phyloP scores from a whole-genome alignment of 2,113 vertebrate genomes.

The Aleadryas rufinucha region DNA sequence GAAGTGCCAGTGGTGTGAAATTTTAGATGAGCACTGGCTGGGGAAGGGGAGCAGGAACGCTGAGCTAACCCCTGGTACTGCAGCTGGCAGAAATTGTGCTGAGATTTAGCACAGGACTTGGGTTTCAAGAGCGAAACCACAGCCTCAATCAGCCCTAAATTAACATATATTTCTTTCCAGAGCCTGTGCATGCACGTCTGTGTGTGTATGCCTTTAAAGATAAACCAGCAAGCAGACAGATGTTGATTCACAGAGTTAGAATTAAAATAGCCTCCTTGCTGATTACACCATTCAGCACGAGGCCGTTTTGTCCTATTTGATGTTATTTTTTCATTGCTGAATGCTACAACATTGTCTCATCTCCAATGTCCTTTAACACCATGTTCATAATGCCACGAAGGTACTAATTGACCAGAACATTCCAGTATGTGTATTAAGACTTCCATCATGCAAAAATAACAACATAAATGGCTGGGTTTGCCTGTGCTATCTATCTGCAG shows the following conservation, averaged over 20 bases:
- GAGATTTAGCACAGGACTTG: not conserved
- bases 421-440: not conserved
- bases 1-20: not conserved
- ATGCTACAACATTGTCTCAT: not conserved
- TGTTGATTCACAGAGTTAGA: constrained; percentile 1
- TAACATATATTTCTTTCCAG: not conserved
- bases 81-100: not conserved
- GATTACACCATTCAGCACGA: not conserved
- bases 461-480: not conserved
- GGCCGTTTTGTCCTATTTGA: not conserved
- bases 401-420: not conserved
- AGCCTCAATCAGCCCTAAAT: not conserved
- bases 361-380: not conserved
- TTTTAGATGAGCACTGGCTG: not conserved
- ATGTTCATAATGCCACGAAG: not conserved
- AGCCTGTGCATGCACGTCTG: not conserved
- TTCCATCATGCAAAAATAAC: not conserved
- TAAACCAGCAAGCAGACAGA: not conserved
- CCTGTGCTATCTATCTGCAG: not conserved
- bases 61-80: not conserved
- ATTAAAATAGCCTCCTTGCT: constrained; percentile 21
- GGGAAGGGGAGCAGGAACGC: not conserved
- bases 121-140: not conserved
- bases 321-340: not conserved
- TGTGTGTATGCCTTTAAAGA: not conserved